Conservation (phyloP, 2,797 vertebrate species). For the Lophotriccus pileatus region DNA sequence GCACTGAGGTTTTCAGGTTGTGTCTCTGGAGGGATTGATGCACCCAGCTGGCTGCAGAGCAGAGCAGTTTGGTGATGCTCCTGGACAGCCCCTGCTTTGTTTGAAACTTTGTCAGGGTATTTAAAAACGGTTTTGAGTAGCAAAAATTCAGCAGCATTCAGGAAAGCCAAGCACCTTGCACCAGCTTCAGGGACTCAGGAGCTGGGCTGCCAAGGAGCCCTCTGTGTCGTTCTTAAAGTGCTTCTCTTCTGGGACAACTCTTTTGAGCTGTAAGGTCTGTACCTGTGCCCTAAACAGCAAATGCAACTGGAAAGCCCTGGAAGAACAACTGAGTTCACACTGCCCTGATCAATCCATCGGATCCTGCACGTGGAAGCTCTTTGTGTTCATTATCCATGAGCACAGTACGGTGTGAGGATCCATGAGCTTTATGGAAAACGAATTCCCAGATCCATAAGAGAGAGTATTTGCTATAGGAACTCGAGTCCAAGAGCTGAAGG, state of each 20-base stretch:
- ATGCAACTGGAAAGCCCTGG: neutral
- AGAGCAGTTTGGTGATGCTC: accelerated
- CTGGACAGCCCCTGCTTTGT: neutral
- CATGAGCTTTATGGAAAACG: neutral
- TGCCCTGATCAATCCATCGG: neutral
- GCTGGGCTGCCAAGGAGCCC: neutral
- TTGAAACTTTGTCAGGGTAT: neutral
- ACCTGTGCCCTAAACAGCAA: neutral
- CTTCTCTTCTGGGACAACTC: neutral
- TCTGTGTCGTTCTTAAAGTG: neutral
- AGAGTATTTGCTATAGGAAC: neutral
- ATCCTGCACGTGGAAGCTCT: neutral
- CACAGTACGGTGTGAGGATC: neutral
- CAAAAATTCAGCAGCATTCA: neutral
- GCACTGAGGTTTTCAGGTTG: neutral
- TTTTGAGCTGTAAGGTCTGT: neutral
- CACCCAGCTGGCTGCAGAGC: neutral
- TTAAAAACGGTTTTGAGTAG: neutral
- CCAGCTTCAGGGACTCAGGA: neutral
- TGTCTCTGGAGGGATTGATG: neutral
- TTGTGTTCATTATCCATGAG: neutral
- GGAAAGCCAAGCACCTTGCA: neutral
- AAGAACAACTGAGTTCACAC: neutral
- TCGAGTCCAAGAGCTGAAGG: neutral
- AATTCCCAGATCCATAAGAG: neutral